A percentile compares a stretch with the other conserved stretches of the same genome.
These are phyloP conservation scores for Sebastes flavidus DNA, from an alignment of 2,797 vertebrate species.

Conservation along the genomic window DNA sequence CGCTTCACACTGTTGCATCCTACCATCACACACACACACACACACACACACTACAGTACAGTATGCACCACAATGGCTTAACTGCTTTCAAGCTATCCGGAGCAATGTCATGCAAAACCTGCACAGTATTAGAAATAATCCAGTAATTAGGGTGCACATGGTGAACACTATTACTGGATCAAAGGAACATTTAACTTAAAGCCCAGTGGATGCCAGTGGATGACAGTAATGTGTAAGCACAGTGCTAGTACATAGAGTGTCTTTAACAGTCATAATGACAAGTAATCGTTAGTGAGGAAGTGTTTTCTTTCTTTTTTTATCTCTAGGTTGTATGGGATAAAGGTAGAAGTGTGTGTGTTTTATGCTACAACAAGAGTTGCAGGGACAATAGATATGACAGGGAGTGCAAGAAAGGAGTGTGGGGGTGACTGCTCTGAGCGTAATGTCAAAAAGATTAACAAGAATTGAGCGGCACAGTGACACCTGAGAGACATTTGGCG, in stretches of 20 bases:
- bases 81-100: slow-evolving; percentile 31
- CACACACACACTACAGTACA: background rate
- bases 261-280: background rate
- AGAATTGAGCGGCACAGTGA: slow-evolving; percentile 54
- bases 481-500: slow-evolving; percentile 63
- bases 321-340: background rate
- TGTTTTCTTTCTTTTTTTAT: background rate
- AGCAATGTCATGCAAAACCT: slow-evolving; percentile 36
- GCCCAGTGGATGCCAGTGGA: slow-evolving; percentile 6
- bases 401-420: slow-evolving; percentile 34
- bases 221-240: background rate
- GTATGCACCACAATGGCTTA: slow-evolving; percentile 22
- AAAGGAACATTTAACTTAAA: slow-evolving; percentile 36
- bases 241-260: background rate
- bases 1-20: slow-evolving; percentile 46
- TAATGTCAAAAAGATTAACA: slow-evolving; percentile 74
- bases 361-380: slow-evolving; percentile 1
- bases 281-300: background rate
- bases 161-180: slow-evolving; percentile 37
- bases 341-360: slow-evolving; percentile 1
- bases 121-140: slow-evolving; percentile 48
- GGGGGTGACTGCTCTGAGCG: slow-evolving; percentile 68
- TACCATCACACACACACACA: background rate
- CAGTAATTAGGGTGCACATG: slow-evolving; percentile 41
- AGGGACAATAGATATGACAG: slow-evolving; percentile 40